A percentile compares a stretch with the other conserved stretches of the same genome.
These are phyloP conservation scores for Patella ulyssiponensis DNA, from an alignment of 2,888 invertebrate genomes.

Conservation along the genomic window DNA sequence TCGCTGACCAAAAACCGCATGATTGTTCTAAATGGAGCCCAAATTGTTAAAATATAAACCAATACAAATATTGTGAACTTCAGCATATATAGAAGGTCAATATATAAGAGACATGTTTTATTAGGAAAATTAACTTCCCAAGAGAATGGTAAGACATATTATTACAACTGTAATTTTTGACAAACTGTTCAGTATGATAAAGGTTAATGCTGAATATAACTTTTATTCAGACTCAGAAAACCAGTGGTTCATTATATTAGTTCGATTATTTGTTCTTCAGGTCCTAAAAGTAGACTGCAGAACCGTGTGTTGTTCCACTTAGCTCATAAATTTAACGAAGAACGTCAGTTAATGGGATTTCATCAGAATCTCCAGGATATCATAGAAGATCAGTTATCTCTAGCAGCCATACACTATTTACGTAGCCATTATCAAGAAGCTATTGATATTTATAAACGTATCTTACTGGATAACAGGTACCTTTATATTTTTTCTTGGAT, in stretches of 20 bases:
- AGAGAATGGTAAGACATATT: too few relatives aligned
- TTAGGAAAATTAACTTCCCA: too few relatives aligned
- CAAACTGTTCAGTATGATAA: too few relatives aligned
- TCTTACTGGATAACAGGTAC: conserved; percentile 91
- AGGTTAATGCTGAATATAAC: too few relatives aligned
- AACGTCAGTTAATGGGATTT: conserved; percentile 85
- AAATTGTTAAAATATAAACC: too few relatives aligned
- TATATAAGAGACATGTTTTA: too few relatives aligned
- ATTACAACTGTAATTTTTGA: too few relatives aligned
- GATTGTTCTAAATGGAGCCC: too few relatives aligned
- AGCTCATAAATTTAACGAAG: conserved; percentile 92
- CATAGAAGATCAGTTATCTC: conserved; percentile 93
- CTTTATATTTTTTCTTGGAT: background rate
- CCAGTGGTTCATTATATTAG: background rate
- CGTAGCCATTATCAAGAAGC: conserved; percentile 98
- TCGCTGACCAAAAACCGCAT: too few relatives aligned
- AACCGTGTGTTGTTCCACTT: conserved; percentile 92
- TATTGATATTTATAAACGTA: conserved; percentile 96
- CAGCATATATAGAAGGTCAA: too few relatives aligned
- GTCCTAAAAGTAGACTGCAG: conserved; percentile 77
- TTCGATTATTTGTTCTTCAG: conserved; percentile 44
- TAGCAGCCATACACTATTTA: conserved; percentile 96
- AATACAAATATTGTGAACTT: too few relatives aligned
- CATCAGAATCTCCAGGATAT: conserved; percentile 89
- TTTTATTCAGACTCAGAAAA: too few relatives aligned